Evolutionary conservation across 2,888 invertebrate species (phyloP), one percentile per base, ranked within the genome.

Genomic region (Cheilosia impressa): DNA sequence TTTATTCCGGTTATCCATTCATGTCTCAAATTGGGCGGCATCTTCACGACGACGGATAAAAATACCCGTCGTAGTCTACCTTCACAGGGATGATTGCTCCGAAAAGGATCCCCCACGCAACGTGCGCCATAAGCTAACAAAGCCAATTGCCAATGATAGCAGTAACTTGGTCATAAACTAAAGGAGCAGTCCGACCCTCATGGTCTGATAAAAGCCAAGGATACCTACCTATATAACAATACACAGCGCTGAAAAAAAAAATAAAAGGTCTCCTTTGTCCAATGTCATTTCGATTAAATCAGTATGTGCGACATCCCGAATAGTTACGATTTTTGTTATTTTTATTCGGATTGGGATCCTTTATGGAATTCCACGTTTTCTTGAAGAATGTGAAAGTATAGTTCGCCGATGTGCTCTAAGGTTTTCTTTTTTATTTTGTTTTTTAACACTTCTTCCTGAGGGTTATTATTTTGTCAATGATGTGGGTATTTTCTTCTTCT

Each of bases 71-170:
- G 13, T 4, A 22, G 38, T 22, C 43, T 60, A 76, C 76, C 66
- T 76, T 34, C 43, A 45, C n/a, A 7, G 17, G 7, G 19, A 58
- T 38, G 57, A 57, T 50, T 71, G 65, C 27, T 57, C 17, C 31
- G 19, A 45, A 71, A 68, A 47, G 34, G 60, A 58, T 41, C 60
- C 52, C 63, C 34, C 75, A 79, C 57, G 63, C 47, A 71, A 84
- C 84, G 84, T 84, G 84, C 60, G 71, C 65, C 71, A 75, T 80
- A 84, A 80, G 71, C 69, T 84, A 84, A 84, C 84, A 84, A 84
- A 80, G 84, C 65, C 84, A 80, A 84, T 84, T 84, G 66, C 75
- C 80, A 69, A 73, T 69, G 73, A 83, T 83, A 60, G 52, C 52
- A 73, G 75, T 79, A 53, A 71, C 75, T 80, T 75, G 75, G 75